Percentiles rank a stretch among this genome's conserved stretches.
Evolutionary conservation across 2,888 invertebrate genomes (phyloP).

Genomic region (Tryphoninae sp.): DNA sequence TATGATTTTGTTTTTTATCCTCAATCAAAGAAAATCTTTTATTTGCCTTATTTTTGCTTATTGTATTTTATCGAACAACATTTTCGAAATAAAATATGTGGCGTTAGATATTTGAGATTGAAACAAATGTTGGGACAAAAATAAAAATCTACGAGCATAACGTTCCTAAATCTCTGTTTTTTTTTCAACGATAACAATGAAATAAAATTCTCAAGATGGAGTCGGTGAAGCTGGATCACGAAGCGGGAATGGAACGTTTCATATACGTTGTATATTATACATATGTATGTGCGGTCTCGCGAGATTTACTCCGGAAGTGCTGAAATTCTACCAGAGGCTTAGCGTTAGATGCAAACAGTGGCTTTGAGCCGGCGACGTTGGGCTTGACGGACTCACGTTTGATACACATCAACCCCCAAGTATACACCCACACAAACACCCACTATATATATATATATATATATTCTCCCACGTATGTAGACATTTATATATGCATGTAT

Average conservation of each 20-base stretch:
- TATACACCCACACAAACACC: background rate
- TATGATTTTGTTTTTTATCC: background rate
- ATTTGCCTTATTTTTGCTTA: no score
- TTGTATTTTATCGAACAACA: no score
- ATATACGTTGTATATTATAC: background rate
- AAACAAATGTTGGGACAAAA: background rate
- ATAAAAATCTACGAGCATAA: background rate
- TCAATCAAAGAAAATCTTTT: no score
- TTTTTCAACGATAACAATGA: background rate
- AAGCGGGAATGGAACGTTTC: background rate
- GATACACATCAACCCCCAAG: conserved; percentile 13
- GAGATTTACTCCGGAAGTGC: conserved; percentile 34
- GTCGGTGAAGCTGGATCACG: background rate
- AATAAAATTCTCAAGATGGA: background rate
- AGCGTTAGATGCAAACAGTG: conserved; percentile 27
- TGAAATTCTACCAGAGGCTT: conserved; percentile 46
- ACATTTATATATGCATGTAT: background rate
- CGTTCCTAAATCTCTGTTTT: no score
- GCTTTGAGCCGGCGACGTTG: conserved; percentile 41
- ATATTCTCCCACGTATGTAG: background rate
- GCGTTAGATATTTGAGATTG: background rate
- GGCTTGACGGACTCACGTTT: conserved; percentile 40
- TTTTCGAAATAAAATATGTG: no score
- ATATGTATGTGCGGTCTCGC: background rate
- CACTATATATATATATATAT: background rate